phyloP scores from a whole-genome alignment of 2,797 vertebrate species.

The Paguma larvata region DNA sequence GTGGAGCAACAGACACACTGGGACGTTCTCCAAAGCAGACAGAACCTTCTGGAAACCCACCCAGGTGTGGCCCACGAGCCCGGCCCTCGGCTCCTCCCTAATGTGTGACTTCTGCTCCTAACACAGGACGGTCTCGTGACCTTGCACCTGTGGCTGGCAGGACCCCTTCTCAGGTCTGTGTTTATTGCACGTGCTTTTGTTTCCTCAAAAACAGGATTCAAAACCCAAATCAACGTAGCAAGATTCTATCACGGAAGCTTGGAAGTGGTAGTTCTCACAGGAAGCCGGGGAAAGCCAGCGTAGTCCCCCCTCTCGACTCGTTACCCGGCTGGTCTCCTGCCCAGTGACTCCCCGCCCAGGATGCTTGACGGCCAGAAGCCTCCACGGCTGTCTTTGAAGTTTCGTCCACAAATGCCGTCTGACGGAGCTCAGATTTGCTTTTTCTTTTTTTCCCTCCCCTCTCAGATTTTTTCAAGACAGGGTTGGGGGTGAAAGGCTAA shows the following conservation, averaged over 20 bases:
- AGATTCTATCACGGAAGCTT: not conserved
- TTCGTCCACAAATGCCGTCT: not conserved
- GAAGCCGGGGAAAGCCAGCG: not conserved
- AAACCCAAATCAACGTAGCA: not conserved
- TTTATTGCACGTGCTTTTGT: not conserved
- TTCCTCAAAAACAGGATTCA: conserved; percentile 2
- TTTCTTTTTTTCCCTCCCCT: too few species aligned
- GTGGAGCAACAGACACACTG: not conserved
- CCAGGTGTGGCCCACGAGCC: accelerated
- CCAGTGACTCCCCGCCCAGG: not conserved
- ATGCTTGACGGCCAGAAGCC: not conserved
- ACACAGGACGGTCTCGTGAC: accelerated
- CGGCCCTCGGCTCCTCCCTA: not conserved
- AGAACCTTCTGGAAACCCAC: not conserved
- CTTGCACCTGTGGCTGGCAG: accelerated
- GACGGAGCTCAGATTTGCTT: not conserved
- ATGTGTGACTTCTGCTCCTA: accelerated
- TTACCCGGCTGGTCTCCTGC: not conserved
- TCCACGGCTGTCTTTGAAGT: not conserved
- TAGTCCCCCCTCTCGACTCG: accelerated
- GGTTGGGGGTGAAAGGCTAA: not conserved
- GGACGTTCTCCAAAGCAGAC: not conserved
- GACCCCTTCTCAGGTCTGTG: not conserved
- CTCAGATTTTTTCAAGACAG: not conserved
- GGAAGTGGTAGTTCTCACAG: not conserved